Base-by-base conservation (phyloP, 2,797 vertebrate genomes). In the Tenualosa thibaudeaui region DNA sequence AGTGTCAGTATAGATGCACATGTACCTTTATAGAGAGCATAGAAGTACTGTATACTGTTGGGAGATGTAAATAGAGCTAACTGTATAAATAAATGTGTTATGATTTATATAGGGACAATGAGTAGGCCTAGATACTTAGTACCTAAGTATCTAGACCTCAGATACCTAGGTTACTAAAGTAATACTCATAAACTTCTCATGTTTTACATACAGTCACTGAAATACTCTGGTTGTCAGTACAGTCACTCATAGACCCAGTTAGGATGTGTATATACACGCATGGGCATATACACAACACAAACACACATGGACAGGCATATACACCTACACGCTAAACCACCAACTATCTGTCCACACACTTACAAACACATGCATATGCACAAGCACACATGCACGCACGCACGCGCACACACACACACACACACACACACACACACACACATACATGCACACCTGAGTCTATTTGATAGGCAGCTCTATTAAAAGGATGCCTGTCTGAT, bases 391-490 rank as follows among this genome's bases (percentile, higher is more conserved):
- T 8, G 3, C 46, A 82, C 26, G 17, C 24, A 24, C 46, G 56
- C 26, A 31, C 1, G 3, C 31, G 15, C 31, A 37, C 10, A 37
- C 65, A 71, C 31, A 71, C 26, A 62, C 24, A 24, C 22, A 56
- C 26, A 53, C 1, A 13, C 31, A 37, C 13, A 15, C 10, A 71
- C 65, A 71, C 13, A 71, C 12, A 65, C 24, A 26, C 49, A 82
- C 17, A 54, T 1, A 58, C 53, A 19, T 15, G 19, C 62, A 75
- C 62, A 84, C 65, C 83, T 71, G 62, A 50, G 22, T 31, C 17
- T 8, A 26, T n/a, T 71, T 83, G 83, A 83, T 17, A 10, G 83
- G 62, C 83, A 71, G 46, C 13, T 71, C 83, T 53, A 83, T 83
- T 83, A 71, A 19, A 71, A 83, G 60, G 43, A 43, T 83, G 82